A percentile compares a stretch with the other conserved stretches of the same genome.
Conservation (phyloP, 2,113 vertebrate species). For the Alosa alosa region DNA sequence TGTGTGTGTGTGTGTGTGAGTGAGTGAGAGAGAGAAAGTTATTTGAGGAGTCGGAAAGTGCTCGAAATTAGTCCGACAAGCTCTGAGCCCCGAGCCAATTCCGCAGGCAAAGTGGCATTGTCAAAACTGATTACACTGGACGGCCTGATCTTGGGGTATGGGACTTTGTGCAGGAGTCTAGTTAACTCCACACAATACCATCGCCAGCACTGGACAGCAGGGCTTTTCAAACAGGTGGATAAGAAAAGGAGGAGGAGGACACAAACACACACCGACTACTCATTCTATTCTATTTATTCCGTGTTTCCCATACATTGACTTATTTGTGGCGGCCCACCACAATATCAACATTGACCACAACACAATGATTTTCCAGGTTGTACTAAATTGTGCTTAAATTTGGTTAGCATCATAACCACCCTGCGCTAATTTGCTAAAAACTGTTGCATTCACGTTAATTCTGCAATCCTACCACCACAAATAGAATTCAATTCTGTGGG, state of each 20-base stretch:
- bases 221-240: background rate
- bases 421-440: no score
- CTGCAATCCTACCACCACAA: no score
- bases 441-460: no score
- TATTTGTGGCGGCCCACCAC: no score
- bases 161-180: background rate
- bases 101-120: background rate
- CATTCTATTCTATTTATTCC: no score
- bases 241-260: background rate
- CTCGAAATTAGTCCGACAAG: background rate
- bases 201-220: background rate
- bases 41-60: background rate
- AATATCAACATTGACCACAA: no score
- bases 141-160: background rate
- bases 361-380: no score
- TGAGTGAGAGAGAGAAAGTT: background rate
- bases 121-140: background rate
- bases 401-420: no score
- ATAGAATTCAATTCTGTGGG: no score
- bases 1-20: background rate
- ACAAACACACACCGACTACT: background rate
- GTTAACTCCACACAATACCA: background rate
- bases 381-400: no score
- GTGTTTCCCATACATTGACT: no score
- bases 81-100: background rate